Evolutionary conservation across 2,113 vertebrate species (phyloP), one percentile per base, ranked within the genome.

Genomic region (Pomatorhinus ruficollis): DNA sequence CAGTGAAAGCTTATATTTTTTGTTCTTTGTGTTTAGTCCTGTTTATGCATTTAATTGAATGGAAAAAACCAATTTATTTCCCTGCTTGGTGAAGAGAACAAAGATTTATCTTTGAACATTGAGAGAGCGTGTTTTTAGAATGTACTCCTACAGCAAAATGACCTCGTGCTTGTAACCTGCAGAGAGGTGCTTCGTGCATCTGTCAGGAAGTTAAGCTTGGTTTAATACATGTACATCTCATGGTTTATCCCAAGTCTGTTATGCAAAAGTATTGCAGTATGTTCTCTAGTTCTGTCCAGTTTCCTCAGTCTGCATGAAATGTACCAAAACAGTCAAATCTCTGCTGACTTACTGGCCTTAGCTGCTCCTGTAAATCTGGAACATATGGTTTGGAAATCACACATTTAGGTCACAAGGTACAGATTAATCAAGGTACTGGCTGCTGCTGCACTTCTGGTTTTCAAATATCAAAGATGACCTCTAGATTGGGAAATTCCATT

Each of bases 341-440:
- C 83, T 86, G 72, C 31, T 45, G 69, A 35, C 44, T 68, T 49
- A 42, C 1, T 94, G 5, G 64, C 85, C 64, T 93, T 85, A 91
- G 50, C 47, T 86, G 65, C 80, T 89, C 60, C 65, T 83, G 56
- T 81, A 96, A 95, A 93, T 94, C 83, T 90, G 88, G 60, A 95
- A 70, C 76, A 74, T 92, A 93, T 71, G 93, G 95, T 90, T 90
- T 93, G 72, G 72, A 95, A 95, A 81, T 59, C 2, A 2, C 69
- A 81, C 44, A 25, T 87, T 83, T 90, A 68, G 39, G 56, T 90
- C 94, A 92, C 83, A 66, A 90, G 64, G 75, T 96, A 45, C 79
- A 57, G 83, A 63, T 94, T 93, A 94, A 61, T 66, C 54, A 70
- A 96, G 82, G 88, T 93, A 64, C 2, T 4, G 79, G 54, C 60